These are phyloP conservation scores for Bufo gargarizans DNA, from an alignment of 2,113 vertebrate species.

Conservation along the genomic window DNA sequence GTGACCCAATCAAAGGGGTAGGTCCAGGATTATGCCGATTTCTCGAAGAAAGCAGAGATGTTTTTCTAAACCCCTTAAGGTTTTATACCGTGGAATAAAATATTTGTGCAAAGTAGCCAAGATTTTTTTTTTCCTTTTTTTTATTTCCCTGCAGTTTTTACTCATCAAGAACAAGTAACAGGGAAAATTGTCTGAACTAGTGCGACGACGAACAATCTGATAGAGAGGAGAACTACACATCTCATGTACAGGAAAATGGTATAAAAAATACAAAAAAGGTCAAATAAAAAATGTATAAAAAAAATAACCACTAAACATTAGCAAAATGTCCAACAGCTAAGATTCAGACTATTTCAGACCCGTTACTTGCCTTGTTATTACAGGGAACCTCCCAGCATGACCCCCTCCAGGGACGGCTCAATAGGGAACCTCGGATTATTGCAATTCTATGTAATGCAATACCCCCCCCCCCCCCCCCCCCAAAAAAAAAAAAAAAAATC, in stretches of 20 bases:
- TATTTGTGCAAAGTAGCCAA: too few relatives aligned
- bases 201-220: conserved; percentile 86
- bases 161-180: conserved; percentile 93
- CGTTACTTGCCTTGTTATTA: conserved; percentile 89
- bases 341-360: conserved; percentile 87
- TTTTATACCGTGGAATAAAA: too few relatives aligned
- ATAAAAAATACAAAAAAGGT: conserved; percentile 79
- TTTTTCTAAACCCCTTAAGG: too few relatives aligned
- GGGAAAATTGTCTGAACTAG: conserved; percentile 88
- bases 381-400: conserved; percentile 79
- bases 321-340: conserved; percentile 80
- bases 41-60: too few relatives aligned
- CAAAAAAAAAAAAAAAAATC: conserved; percentile 63
- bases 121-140: conserved; percentile 69
- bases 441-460: conserved; percentile 82
- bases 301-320: conserved; percentile 84
- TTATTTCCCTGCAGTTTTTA: conserved; percentile 89
- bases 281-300: conserved; percentile 88
- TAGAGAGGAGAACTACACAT: conserved; percentile 80
- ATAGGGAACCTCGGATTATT: conserved; percentile 84
- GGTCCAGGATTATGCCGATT: too few relatives aligned
- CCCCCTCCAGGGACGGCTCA: conserved; percentile 78
- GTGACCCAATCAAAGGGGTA: too few relatives aligned
- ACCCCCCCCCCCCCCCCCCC: conserved; percentile 63
- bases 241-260: conserved; percentile 84